These are phyloP conservation scores for Morpho deidamia DNA, from an alignment of 2,888 invertebrate genomes.

Conservation along the genomic window DNA sequence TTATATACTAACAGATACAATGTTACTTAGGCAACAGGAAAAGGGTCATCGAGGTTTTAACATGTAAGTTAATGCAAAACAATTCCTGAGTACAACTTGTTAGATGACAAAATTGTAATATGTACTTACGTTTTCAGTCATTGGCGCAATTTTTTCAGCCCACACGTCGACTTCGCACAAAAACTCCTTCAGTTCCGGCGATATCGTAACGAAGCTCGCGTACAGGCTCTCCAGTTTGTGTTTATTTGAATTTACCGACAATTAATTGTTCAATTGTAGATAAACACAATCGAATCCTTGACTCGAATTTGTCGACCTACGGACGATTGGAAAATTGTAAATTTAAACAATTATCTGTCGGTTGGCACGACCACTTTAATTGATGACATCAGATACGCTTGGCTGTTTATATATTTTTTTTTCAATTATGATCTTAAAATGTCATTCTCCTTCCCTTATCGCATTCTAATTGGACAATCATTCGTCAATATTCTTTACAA, in stretches of 20 bases:
- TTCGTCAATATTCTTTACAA: no score
- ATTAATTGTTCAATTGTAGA: slow-evolving; percentile 23
- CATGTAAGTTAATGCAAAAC: no score
- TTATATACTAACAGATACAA: no score
- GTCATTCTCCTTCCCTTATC: no score
- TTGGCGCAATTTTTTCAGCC: slow-evolving; percentile 63
- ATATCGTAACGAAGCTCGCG: slow-evolving; percentile 47
- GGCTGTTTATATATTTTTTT: no score
- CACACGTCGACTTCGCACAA: slow-evolving; percentile 53
- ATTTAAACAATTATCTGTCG: background rate
- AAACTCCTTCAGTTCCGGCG: slow-evolving; percentile 38
- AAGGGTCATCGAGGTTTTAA: no score
- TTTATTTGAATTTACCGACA: slow-evolving; percentile 15
- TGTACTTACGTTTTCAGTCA: slow-evolving; percentile 59
- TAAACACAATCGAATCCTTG: slow-evolving; percentile 17
- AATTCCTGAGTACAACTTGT: no score
- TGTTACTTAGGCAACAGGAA: no score
- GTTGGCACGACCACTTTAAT: background rate
- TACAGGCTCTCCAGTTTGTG: slow-evolving; percentile 52
- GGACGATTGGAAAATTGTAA: slow-evolving; percentile 6
- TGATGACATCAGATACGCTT: background rate
- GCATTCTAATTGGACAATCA: no score
- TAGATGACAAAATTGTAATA: no score
- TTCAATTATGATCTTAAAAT: no score
- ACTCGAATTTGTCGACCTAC: slow-evolving; percentile 15